Conservation (phyloP, 2,888 invertebrate genomes). For the Phengaris alcon region DNA sequence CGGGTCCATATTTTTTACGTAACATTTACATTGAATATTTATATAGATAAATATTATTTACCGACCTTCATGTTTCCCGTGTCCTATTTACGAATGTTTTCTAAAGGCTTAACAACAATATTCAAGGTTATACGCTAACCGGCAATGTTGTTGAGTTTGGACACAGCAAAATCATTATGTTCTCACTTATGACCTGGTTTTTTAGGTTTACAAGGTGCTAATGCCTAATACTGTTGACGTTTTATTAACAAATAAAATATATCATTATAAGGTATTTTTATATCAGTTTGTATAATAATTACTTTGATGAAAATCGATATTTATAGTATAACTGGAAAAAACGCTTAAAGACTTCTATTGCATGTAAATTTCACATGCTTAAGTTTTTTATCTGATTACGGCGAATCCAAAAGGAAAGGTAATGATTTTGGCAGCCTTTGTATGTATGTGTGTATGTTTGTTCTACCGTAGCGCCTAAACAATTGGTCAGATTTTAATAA, state of each 20-base stretch:
- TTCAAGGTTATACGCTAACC: slow-evolving; percentile 34
- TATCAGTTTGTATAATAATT: too few species aligned
- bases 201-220: neutral
- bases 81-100: slow-evolving; percentile 44
- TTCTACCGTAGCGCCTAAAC: too few species aligned
- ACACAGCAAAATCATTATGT: slow-evolving; percentile 9
- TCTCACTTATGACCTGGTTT: slow-evolving; percentile 3
- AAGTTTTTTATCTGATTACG: too few species aligned
- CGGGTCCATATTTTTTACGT: neutral
- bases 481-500: too few species aligned
- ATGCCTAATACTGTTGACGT: neutral
- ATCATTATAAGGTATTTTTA: too few species aligned
- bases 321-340: too few species aligned
- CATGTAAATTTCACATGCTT: too few species aligned
- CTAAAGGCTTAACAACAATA: slow-evolving; percentile 24
- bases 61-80: slow-evolving; percentile 46
- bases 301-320: too few species aligned
- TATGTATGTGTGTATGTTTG: too few species aligned
- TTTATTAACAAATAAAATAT: neutral
- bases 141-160: neutral
- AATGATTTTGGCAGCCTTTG: too few species aligned
- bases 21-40: slow-evolving; percentile 25
- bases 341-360: too few species aligned
- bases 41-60: slow-evolving; percentile 35
- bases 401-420: too few species aligned